Evolutionary conservation across 1,140 invertebrate genomes (phyloP), one percentile per base, ranked within the genome.

Genomic region (Drosophila ananassae): DNA sequence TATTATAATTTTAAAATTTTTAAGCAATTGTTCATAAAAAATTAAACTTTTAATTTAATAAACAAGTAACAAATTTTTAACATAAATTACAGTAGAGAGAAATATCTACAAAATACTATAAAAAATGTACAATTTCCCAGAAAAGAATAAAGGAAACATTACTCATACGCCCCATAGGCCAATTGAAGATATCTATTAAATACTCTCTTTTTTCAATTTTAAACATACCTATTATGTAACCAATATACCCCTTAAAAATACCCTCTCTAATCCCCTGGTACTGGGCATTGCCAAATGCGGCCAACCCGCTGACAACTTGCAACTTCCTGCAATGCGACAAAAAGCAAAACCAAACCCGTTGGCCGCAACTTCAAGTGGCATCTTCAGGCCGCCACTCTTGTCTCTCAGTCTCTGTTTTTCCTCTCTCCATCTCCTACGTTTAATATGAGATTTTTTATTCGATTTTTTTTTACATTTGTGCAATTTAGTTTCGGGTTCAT

Each of bases 251-350:
- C 7, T 4, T 0, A 7, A 0, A 8, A 12, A 52, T 52, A 59
- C 55, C 67, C 37, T 13, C 0, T n/a, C 8, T 5, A 84, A 85
- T 84, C 56, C 60, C 61, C 77, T 72, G 67, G 46, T 60, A 50
- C 47, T 77, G 71, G 46, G 28, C 58, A 74, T 64, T 55, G 30
- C 72, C 72, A 75, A 75, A 75, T 75, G 72, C 71, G 60, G 60
- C 52, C 72, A 75, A 53, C 60, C 53, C 53, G 72, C 54, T 67
- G 72, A 74, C 72, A 75, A 75, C 53, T 64, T 56, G 59, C 72
- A 47, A 56, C 72, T 75, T 75, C 72, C 72, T 75, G 72, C 72
- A 74, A 75, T 74, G 72, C 79, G 64, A 79, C 64, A 82, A 82
- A 72, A 56, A 53, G 22, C 46, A n/a, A 21, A 54, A 58, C 41